phyloP scores from a whole-genome alignment of 2,888 invertebrate genomes.

The Gari tellinella region DNA sequence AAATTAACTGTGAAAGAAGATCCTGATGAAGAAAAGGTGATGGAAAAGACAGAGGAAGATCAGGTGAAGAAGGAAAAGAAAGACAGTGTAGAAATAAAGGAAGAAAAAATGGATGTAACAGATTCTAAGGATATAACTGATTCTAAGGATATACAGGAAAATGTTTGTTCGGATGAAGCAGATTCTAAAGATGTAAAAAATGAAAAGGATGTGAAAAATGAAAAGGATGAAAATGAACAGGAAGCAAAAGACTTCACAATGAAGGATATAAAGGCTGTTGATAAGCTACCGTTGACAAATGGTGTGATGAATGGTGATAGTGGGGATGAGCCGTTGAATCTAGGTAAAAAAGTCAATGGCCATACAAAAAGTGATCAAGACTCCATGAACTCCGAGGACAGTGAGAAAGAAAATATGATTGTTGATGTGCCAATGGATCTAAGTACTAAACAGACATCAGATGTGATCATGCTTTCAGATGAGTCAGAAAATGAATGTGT shows the following conservation, averaged over 20 bases:
- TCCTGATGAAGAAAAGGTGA: no score
- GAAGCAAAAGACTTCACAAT: not conserved
- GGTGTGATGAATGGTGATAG: constrained; percentile 21
- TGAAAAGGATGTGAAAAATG: not conserved
- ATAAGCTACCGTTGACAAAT: constrained; percentile 8
- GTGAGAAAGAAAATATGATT: constrained; percentile 79
- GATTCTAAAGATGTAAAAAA: not conserved
- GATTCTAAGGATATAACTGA: not conserved
- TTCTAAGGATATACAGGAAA: not conserved
- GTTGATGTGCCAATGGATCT: constrained; percentile 73
- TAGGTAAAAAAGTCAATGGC: constrained; percentile 23
- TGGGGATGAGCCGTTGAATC: constrained; percentile 30
- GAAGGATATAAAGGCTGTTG: constrained; percentile 1
- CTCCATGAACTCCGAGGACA: constrained; percentile 70
- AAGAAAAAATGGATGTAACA: constrained; percentile 5
- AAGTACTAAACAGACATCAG: constrained; percentile 70
- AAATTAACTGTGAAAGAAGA: not conserved
- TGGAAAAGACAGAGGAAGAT: not conserved
- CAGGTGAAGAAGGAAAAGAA: not conserved
- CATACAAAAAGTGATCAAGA: constrained; percentile 26
- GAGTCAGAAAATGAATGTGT: constrained; percentile 67
- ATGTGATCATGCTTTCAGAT: constrained; percentile 78
- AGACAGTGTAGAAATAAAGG: not conserved
- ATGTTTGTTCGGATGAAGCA: constrained; percentile 2
- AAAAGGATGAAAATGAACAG: not conserved